Evolutionary conservation across 2,888 invertebrate genomes (phyloP).

Genomic region (Osmoderma eremita): DNA sequence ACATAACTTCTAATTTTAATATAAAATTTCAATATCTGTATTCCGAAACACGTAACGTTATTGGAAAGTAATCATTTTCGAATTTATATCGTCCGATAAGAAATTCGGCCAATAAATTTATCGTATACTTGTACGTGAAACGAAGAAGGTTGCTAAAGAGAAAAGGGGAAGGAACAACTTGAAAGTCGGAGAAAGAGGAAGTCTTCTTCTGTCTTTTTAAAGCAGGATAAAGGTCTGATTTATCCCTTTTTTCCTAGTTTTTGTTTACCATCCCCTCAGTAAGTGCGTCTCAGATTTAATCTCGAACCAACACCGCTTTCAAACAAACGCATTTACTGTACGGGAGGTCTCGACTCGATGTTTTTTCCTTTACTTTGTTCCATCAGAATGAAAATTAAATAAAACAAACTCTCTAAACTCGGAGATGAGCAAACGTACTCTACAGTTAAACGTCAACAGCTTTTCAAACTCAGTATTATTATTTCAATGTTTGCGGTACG

Average conservation of each 20-base stretch:
- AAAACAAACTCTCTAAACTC: slow-evolving; percentile 16
- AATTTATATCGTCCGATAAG: too few relatives aligned
- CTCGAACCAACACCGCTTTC: slow-evolving; percentile 21
- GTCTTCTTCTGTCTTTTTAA: neutral
- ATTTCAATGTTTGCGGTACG: slow-evolving; percentile 24
- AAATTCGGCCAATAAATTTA: too few relatives aligned
- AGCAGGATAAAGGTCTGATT: neutral
- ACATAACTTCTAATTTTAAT: too few relatives aligned
- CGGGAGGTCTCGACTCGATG: neutral
- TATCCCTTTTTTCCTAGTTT: slow-evolving; percentile 3
- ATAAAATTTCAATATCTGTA: too few relatives aligned
- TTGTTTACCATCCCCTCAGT: slow-evolving; percentile 8
- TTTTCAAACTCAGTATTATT: slow-evolving; percentile 20
- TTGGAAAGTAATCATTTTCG: too few relatives aligned
- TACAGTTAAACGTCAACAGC: slow-evolving; percentile 7
- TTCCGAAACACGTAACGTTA: too few relatives aligned
- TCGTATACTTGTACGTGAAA: neutral
- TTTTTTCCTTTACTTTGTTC: slow-evolving; percentile 11
- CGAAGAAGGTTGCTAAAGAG: neutral
- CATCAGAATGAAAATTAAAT: slow-evolving; percentile 19
- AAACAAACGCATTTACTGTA: slow-evolving; percentile 22
- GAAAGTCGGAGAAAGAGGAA: neutral
- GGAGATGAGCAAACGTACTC: slow-evolving; percentile 1
- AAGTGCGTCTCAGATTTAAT: slow-evolving; percentile 28
- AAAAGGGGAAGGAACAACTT: neutral